These are phyloP conservation scores for Zoanthus gigantus DNA, from an alignment of 92 coral and sea anemone species.

Conservation along the genomic window DNA sequence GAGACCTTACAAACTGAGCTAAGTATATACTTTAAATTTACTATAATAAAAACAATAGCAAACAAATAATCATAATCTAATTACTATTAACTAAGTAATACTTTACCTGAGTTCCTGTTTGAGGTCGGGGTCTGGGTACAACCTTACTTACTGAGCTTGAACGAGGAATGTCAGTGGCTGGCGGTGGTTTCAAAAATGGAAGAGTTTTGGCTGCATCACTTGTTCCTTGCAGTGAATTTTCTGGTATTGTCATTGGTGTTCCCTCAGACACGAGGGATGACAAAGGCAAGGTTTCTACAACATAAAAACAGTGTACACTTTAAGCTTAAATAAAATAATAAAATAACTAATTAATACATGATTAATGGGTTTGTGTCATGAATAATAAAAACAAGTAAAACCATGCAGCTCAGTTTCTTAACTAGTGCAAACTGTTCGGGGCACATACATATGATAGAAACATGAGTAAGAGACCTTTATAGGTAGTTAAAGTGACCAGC, in stretches of 20 bases:
- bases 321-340: not conserved
- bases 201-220: slow-evolving; percentile 51
- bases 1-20: not conserved
- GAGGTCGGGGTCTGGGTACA: slow-evolving; percentile 95
- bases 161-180: slow-evolving; percentile 82
- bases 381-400: no score
- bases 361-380: no score
- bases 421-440: no score
- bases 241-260: slow-evolving; percentile 13
- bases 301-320: not conserved
- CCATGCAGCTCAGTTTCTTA: no score
- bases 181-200: slow-evolving; percentile 87
- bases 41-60: not conserved
- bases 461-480: no score
- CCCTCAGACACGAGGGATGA: slow-evolving; percentile 13
- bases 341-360: not conserved
- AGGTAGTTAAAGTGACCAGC: no score
- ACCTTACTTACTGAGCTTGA: slow-evolving; percentile 75
- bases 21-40: not conserved
- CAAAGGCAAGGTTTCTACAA: slow-evolving; percentile 2
- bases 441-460: no score
- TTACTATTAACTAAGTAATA: not conserved
- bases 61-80: no score
- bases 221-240: slow-evolving; percentile 32
- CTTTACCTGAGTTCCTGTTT: slow-evolving; percentile 51